Conservation (phyloP, 2,113 vertebrate genomes). For the Halichoeres trimaculatus region DNA sequence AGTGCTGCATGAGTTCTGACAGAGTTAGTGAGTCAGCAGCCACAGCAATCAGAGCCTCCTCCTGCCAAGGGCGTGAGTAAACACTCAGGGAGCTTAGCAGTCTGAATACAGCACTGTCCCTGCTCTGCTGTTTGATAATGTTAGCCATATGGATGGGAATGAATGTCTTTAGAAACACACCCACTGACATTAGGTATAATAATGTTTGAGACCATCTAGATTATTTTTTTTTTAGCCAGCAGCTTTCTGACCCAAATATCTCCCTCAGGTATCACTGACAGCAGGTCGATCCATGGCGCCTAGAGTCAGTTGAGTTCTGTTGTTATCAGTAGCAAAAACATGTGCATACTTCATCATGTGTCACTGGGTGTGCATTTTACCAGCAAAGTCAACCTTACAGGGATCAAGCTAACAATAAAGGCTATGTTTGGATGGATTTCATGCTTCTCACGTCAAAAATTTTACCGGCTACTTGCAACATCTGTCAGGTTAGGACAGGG, state of each 20-base stretch:
- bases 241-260: neutral
- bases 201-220: neutral
- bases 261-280: no score
- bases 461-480: no score
- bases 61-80: constrained; percentile 48
- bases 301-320: no score
- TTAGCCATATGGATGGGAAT: constrained; percentile 26
- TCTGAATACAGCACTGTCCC: constrained; percentile 45
- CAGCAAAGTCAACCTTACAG: no score
- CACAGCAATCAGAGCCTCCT: constrained; percentile 44
- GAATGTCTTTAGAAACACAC: neutral
- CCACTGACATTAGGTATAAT: neutral
- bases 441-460: no score
- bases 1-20: constrained; percentile 37
- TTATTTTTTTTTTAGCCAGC: neutral
- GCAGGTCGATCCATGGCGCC: no score
- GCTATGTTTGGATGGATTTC: no score
- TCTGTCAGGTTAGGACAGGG: no score
- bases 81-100: constrained; percentile 51
- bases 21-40: constrained; percentile 66
- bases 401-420: no score
- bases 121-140: constrained; percentile 33
- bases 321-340: no score
- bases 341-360: no score
- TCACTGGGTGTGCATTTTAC: no score